Evolutionary conservation across 2,797 vertebrate genomes (phyloP).

Genomic region (Balearica regulorum): DNA sequence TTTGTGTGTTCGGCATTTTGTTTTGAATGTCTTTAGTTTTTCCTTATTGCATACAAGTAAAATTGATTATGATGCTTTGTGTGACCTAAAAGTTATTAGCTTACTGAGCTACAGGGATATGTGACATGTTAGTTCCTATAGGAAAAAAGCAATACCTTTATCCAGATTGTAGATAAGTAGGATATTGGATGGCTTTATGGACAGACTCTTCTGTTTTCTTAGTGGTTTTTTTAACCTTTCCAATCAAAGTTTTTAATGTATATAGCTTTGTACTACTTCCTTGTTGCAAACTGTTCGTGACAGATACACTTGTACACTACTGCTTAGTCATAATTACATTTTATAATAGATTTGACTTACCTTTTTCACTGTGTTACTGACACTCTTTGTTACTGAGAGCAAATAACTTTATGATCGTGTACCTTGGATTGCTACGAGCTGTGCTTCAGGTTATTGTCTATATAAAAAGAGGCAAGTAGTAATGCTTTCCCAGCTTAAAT

Average conservation of each 20-base stretch:
- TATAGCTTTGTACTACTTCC: background rate
- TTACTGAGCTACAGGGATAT: background rate
- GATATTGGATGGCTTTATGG: background rate
- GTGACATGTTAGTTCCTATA: background rate
- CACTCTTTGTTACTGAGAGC: background rate
- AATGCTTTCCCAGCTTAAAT: background rate
- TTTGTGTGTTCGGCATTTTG: background rate
- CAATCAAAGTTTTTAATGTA: background rate
- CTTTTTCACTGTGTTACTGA: background rate
- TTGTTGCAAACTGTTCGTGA: background rate
- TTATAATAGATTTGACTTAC: background rate
- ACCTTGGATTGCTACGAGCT: background rate
- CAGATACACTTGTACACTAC: background rate
- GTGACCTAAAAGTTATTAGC: background rate
- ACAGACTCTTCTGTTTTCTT: background rate
- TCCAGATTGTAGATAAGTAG: background rate
- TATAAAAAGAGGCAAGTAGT: background rate
- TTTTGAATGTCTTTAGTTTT: background rate
- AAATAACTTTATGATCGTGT: background rate
- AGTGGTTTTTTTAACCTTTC: background rate
- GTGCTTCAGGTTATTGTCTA: background rate
- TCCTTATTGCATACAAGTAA: accelerated
- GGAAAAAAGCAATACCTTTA: background rate
- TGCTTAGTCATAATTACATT: background rate
- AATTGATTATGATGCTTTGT: background rate